phyloP scores from a whole-genome alignment of 64 coral and sea anemone genomes.

The Porites lutea region DNA sequence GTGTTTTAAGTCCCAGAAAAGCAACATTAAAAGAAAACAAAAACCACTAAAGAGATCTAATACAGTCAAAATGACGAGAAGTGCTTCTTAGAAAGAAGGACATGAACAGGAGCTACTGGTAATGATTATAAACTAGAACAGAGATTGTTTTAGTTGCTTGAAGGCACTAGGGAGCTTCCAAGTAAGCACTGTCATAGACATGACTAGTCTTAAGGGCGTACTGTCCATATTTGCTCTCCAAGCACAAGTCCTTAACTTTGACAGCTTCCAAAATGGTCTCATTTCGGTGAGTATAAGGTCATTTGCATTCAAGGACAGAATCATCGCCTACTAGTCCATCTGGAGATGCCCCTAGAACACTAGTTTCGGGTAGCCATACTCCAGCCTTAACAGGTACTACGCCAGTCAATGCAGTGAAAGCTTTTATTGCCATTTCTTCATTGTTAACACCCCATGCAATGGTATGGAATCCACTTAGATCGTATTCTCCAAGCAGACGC shows the following conservation, averaged over 20 bases:
- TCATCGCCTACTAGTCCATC: conserved; percentile 13
- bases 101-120: not conserved
- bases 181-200: not conserved
- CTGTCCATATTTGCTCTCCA: conserved; percentile 3
- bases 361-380: conserved; percentile 1
- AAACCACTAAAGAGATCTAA: conserved; percentile 5
- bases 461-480: not conserved
- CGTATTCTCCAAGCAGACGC: conserved; percentile 21
- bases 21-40: conserved; percentile 1
- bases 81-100: not conserved
- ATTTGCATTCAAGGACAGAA: not conserved
- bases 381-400: not conserved
- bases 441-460: conserved; percentile 10
- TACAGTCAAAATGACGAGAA: not conserved
- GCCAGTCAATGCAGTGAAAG: conserved; percentile 2
- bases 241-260: not conserved
- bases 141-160: not conserved
- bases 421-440: conserved; percentile 16
- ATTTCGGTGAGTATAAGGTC: not conserved
- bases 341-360: conserved; percentile 31
- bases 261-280: not conserved
- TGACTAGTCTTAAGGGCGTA: conserved; percentile 3
- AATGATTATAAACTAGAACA: not conserved
- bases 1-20: no score
- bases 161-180: not conserved